A percentile compares a stretch with the other conserved stretches of the same genome.
Evolutionary conservation across 2,888 invertebrate species (phyloP).

Genomic region (Anarsia innoxiella): DNA sequence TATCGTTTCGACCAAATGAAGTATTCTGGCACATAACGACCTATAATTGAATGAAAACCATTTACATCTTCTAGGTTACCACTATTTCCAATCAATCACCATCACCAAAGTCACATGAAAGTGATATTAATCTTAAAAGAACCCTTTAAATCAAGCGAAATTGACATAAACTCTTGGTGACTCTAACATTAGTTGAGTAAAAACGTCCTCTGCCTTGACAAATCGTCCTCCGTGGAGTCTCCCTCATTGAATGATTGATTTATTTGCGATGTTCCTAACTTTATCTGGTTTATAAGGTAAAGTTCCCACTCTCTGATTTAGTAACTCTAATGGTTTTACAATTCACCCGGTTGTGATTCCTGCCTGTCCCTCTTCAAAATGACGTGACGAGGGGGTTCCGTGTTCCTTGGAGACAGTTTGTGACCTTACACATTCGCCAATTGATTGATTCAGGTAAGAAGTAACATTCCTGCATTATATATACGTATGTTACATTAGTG

Average conservation of each 20-base stretch:
- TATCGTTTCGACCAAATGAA: no score
- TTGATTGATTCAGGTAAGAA: no score
- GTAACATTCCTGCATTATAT: no score
- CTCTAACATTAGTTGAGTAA: slow-evolving; percentile 31
- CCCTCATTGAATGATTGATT: slow-evolving; percentile 70
- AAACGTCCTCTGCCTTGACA: slow-evolving; percentile 41
- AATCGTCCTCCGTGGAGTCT: slow-evolving; percentile 39
- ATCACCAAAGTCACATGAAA: no score
- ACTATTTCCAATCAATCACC: no score
- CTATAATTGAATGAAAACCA: no score
- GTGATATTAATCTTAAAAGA: no score
- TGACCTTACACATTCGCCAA: no score
- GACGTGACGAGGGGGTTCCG: slow-evolving; percentile 42
- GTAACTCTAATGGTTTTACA: slow-evolving; percentile 61
- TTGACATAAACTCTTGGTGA: slow-evolving; percentile 11
- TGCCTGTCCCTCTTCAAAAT: slow-evolving; percentile 63
- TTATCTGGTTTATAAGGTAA: slow-evolving; percentile 51
- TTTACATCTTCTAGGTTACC: no score
- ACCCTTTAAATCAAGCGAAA: slow-evolving; percentile 5
- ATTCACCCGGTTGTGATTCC: slow-evolving; percentile 54
- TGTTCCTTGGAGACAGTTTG: slow-evolving; percentile 42
- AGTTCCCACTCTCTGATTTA: slow-evolving; percentile 57
- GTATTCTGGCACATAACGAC: no score
- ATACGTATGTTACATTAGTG: no score
- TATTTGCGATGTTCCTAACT: slow-evolving; percentile 39